Base-by-base conservation (phyloP, 2,797 vertebrate genomes). In the Onychomys arenicola region DNA sequence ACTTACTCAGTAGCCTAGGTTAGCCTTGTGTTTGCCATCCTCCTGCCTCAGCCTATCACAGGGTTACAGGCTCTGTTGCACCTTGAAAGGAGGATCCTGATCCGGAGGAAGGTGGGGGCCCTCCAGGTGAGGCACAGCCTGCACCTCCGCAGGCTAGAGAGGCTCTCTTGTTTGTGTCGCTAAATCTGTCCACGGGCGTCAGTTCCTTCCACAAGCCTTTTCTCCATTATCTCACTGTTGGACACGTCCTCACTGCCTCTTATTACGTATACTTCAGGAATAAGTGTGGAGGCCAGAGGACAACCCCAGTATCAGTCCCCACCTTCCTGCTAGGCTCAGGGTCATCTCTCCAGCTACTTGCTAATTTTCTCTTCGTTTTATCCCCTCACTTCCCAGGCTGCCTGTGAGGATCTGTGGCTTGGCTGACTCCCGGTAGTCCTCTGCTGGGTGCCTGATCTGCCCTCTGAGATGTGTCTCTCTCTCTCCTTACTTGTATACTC, bases 371-470 rank as follows among this genome's bases (percentile, higher is more conserved):
- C 80, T 40, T 40, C 82, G 46, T 23, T 46, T 52, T 0, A 7
- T n/a, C 32, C 46, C 61, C 89, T 81, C 13, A 7, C n/a, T 63
- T 77, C n/a, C 61, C 14, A 59, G 55, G 43, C 49, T 46, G n/a
- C 21, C 1, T 1, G 37, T 43, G 86, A 63, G 37, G 49, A 8
- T 12, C 40, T 32, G 0, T 0, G 19, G 61, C n/a, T 32, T 13
- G 17, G 59, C 19, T 14, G 46, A 27, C 23, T 40, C 57, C 5
- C 29, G 14, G 34, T 14, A 69, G 61, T 67, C 65, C 34, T 25
- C 0, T 0, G 61, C 81, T 6, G 8, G 0, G 1, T 8, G 65
- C 46, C 19, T 25, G 40, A 32, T 46, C 75, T n/a, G 0, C 32
- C 27, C 37, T 49, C 3, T 2, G 27, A 61, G 55, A 23, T 82